These are phyloP conservation scores for Spinibarbus caldwelli DNA, from an alignment of 2,797 vertebrate genomes.

Conservation along the genomic window DNA sequence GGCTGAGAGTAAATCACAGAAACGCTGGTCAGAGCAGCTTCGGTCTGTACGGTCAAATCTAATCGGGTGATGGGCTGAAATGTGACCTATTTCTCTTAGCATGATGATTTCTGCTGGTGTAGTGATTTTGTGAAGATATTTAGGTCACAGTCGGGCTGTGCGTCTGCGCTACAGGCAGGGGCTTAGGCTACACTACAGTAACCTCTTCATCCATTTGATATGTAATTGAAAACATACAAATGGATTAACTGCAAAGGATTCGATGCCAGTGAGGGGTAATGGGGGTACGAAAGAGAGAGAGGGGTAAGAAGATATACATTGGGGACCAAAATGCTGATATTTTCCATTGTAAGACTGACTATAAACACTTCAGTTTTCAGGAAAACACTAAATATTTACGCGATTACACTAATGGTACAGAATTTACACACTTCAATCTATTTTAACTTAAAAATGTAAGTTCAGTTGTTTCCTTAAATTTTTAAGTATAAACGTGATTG, in stretches of 20 bases:
- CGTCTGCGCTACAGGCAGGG: slow-evolving; percentile 65
- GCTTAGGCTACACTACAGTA: slow-evolving; percentile 69
- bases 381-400: not conserved
- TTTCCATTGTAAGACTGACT: not conserved
- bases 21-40: slow-evolving; percentile 43
- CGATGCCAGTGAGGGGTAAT: slow-evolving; percentile 50
- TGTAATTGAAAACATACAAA: slow-evolving; percentile 78
- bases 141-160: slow-evolving; percentile 69
- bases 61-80: slow-evolving; percentile 64
- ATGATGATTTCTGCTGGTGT: slow-evolving; percentile 27
- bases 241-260: slow-evolving; percentile 77
- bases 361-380: not conserved
- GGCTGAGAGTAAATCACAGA: not conserved
- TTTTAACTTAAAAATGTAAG: not conserved
- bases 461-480: not conserved
- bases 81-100: slow-evolving; percentile 72
- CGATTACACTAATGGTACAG: not conserved
- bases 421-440: not conserved
- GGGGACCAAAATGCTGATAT: not conserved
- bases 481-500: not conserved
- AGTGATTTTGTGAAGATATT: slow-evolving; percentile 72
- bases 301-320: not conserved
- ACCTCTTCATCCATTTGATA: slow-evolving; percentile 59
- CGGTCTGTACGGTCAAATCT: slow-evolving; percentile 64
- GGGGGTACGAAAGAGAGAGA: slow-evolving; percentile 5